phyloP scores from a whole-genome alignment of 1,140 invertebrate genomes.

The Mamestra configurata region DNA sequence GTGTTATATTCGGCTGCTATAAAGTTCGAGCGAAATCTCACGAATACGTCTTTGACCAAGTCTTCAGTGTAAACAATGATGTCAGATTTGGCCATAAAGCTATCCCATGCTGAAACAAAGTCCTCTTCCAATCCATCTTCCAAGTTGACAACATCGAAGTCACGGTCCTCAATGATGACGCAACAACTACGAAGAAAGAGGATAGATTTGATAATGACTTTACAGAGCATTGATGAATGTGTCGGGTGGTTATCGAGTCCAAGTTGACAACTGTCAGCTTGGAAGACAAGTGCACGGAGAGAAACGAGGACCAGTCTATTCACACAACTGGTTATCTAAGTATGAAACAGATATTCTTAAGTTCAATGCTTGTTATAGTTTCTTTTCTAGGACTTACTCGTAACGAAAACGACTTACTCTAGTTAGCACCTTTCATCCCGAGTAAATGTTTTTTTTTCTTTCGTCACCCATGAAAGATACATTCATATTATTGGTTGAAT shows the following conservation, averaged over 20 bases:
- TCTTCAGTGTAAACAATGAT: neutral
- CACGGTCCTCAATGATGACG: neutral
- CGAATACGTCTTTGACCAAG: neutral
- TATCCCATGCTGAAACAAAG: too few relatives aligned
- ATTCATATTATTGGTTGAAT: neutral
- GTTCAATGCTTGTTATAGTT: neutral
- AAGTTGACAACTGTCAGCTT: conserved; percentile 39
- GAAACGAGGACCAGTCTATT: conserved; percentile 34
- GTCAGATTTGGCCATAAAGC: too few relatives aligned
- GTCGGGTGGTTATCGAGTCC: conserved; percentile 24
- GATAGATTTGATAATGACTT: conserved; percentile 5
- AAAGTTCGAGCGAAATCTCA: neutral
- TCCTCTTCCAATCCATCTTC: neutral
- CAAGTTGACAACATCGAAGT: neutral
- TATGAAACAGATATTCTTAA: conserved; percentile 30
- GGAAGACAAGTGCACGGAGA: conserved; percentile 27
- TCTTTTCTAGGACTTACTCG: neutral
- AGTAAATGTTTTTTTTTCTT: too few relatives aligned
- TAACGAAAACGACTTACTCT: too few relatives aligned
- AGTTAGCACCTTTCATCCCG: too few relatives aligned
- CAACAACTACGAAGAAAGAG: conserved; percentile 6
- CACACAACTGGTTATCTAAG: conserved; percentile 33
- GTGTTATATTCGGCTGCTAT: neutral
- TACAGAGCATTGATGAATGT: conserved; percentile 32
- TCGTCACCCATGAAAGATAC: neutral